Base-by-base conservation (phyloP, 2,888 invertebrate genomes). In the Augiades crinisus region DNA sequence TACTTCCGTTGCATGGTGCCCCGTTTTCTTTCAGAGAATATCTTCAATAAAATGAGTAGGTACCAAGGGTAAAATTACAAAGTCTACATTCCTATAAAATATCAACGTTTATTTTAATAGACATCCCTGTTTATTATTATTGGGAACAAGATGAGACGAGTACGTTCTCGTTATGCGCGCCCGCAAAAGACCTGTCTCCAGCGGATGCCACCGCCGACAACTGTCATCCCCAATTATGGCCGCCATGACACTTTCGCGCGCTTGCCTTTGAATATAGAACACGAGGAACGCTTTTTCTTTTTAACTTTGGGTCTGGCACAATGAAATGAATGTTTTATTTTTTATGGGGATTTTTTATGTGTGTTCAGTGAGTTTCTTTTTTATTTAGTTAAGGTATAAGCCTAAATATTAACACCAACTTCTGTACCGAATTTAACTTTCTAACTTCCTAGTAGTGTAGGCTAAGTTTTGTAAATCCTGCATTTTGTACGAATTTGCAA, bases 191-290 rank as follows among this genome's bases (percentile, higher is more conserved):
- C 78, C 67, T 65, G 73, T 73, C 70, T 66, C 67, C 65, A 66
- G 68, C 72, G 70, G 68, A 67, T 54, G 63, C 62, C 67, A 68
- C 68, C 75, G 72, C 72, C 72, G 73, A 70, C 76, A 79, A 80
- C 85, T 87, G 87, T 88, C 87, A 83, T 61, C 77, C 70, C 70
- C 83, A 86, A 88, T 87, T 87, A 88, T 78, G 81, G 78, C 75
- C 60, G 78, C 78, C 78, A 78, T 76, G 85, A 86, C 75, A 83
- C 76, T 78, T 82, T 72, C 63, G 78, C 81, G 82, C 84, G 77
- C 77, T 80, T 79, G 84, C 76, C 78, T 80, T 82, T 78, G 78
- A 79, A 82, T 82, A 71, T 81, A 81, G 81, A 82, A 79, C 71
- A 66, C 68, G 72, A 67, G 65, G 66, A 68, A 69, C 70, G 65